These are phyloP conservation scores for Donacobius atricapilla DNA, from an alignment of 2,113 vertebrate genomes.

Conservation along the genomic window DNA sequence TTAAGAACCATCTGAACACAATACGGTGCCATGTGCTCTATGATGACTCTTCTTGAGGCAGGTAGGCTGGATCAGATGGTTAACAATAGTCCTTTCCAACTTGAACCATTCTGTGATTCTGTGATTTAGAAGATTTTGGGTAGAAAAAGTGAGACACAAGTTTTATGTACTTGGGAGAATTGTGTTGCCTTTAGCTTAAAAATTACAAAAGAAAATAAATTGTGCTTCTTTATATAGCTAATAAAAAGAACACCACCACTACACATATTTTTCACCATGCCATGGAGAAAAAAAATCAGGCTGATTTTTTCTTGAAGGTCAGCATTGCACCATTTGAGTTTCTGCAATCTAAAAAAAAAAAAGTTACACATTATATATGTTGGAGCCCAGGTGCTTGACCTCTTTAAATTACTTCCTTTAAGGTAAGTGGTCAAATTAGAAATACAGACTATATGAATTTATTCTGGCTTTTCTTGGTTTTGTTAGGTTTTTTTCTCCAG, in stretches of 20 bases:
- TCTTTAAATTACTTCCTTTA: neutral
- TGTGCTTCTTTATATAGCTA: neutral
- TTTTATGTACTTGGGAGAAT: neutral
- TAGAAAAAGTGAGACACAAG: neutral
- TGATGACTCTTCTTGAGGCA: neutral
- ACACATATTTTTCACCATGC: neutral
- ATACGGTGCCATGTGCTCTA: neutral
- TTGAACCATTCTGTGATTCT: neutral
- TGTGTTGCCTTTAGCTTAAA: neutral
- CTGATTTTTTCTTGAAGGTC: neutral
- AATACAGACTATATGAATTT: neutral
- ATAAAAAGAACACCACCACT: neutral
- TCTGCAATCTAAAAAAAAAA: neutral
- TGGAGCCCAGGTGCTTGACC: neutral
- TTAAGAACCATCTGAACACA: neutral
- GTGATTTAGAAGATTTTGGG: neutral
- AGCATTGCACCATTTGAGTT: neutral
- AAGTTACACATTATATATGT: neutral
- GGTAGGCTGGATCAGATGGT: neutral
- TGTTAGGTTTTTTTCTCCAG: neutral
- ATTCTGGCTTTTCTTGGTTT: neutral
- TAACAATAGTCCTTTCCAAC: neutral
- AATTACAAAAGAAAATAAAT: neutral
- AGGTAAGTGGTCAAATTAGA: neutral
- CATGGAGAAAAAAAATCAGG: neutral